Evolutionary conservation across 2,113 vertebrate species (phyloP).

Genomic region (Crotalus viridis): DNA sequence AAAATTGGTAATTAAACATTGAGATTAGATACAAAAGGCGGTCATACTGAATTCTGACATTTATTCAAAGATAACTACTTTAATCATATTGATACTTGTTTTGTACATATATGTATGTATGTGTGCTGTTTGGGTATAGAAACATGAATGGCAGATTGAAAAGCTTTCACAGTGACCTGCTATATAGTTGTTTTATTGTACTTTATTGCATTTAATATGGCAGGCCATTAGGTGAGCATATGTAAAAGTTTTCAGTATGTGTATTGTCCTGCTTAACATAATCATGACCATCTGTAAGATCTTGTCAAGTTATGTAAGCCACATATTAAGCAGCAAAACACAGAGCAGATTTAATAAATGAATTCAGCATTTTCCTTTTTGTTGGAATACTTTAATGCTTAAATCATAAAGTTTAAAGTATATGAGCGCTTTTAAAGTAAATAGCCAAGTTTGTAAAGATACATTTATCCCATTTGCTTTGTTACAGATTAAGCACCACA

Average conservation of each 20-base stretch:
- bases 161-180: slow-evolving; percentile 41
- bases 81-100: slow-evolving; percentile 23
- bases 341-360: slow-evolving; percentile 81
- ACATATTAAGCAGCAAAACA: slow-evolving; percentile 74
- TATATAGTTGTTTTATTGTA: slow-evolving; percentile 57
- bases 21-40: slow-evolving; percentile 67
- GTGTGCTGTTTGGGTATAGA: slow-evolving; percentile 2
- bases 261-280: slow-evolving; percentile 70
- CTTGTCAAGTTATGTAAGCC: slow-evolving; percentile 69
- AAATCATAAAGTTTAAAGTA: slow-evolving; percentile 45
- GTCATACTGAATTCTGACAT: slow-evolving; percentile 66
- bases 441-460: slow-evolving; percentile 1
- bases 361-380: slow-evolving; percentile 71
- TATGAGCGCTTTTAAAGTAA: slow-evolving; percentile 25
- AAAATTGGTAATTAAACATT: slow-evolving; percentile 69
- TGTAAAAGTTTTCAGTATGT: slow-evolving; percentile 69
- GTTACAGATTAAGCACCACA: background rate
- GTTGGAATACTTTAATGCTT: slow-evolving; percentile 66
- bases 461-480: slow-evolving; percentile 17
- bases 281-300: slow-evolving; percentile 79
- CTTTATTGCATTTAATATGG: slow-evolving; percentile 64
- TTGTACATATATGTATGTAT: slow-evolving; percentile 11
- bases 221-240: slow-evolving; percentile 68
- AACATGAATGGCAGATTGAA: slow-evolving; percentile 40
- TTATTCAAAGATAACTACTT: slow-evolving; percentile 45